These are phyloP conservation scores for Chauna torquata DNA, from an alignment of 2,113 vertebrate species.

Conservation along the genomic window DNA sequence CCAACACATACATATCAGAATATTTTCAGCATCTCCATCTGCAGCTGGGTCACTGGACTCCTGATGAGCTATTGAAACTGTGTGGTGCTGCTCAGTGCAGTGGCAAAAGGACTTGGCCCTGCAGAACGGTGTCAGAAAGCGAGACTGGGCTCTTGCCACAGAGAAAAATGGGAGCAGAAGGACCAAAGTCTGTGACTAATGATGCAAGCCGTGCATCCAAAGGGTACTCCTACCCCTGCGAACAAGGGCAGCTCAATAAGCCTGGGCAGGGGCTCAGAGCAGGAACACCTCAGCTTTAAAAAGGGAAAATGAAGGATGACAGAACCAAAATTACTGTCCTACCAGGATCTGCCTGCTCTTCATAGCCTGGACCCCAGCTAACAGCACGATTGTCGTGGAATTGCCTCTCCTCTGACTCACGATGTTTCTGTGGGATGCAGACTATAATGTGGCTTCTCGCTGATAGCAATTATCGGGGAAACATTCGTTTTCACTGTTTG, in stretches of 20 bases:
- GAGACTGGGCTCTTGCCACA: not conserved
- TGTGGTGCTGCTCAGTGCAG: not conserved
- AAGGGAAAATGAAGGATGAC: not conserved
- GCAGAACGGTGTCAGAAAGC: not conserved
- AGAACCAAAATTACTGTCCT: not conserved
- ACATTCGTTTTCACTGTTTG: not conserved
- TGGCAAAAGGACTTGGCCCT: not conserved
- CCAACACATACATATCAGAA: not conserved
- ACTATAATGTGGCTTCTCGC: not conserved
- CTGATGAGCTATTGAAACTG: not conserved
- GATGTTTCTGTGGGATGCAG: slow-evolving; percentile 1
- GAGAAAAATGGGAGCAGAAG: not conserved
- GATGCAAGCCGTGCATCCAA: not conserved
- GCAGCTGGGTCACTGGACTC: not conserved
- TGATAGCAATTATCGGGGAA: slow-evolving; percentile 12
- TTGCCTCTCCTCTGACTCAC: slow-evolving; percentile 45
- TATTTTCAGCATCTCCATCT: not conserved
- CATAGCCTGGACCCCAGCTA: slow-evolving; percentile 10
- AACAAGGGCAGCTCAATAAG: not conserved
- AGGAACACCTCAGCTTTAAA: not conserved
- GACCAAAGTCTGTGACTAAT: slow-evolving; percentile 29
- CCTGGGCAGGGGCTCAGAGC: not conserved
- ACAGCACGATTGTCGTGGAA: slow-evolving; percentile 6
- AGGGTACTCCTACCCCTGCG: not conserved
- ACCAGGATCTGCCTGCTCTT: not conserved